Conservation (phyloP, 2,797 vertebrate species). For the Sebastes umbrosus region DNA sequence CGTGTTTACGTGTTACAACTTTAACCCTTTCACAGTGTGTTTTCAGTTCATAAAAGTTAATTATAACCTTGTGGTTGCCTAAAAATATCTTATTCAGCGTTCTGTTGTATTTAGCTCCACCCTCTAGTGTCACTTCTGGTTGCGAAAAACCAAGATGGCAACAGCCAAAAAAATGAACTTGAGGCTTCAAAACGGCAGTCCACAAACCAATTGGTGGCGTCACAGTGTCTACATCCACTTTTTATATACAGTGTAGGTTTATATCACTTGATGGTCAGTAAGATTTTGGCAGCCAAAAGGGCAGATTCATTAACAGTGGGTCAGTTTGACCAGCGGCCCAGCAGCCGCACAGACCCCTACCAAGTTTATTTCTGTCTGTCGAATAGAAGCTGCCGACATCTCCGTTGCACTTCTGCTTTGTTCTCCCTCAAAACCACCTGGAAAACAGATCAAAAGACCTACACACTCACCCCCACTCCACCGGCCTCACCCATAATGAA, state of each 20-base stretch:
- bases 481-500: constrained; percentile 72
- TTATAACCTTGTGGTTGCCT: too few relatives aligned
- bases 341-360: not conserved
- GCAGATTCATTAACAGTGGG: constrained; percentile 1
- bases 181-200: too few relatives aligned
- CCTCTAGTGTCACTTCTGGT: too few relatives aligned
- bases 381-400: constrained; percentile 17
- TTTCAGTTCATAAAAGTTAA: too few relatives aligned
- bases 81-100: too few relatives aligned
- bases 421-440: constrained; percentile 72
- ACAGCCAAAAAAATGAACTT: too few relatives aligned
- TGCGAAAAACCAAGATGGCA: too few relatives aligned
- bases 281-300: not conserved
- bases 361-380: constrained; percentile 15
- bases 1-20: too few relatives aligned
- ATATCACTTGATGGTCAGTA: not conserved
- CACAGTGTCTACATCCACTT: too few relatives aligned
- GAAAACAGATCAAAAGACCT: constrained; percentile 75
- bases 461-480: constrained; percentile 23
- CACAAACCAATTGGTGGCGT: too few relatives aligned
- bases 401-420: constrained; percentile 49
- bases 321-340: constrained; percentile 1
- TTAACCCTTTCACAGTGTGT: too few relatives aligned
- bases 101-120: too few relatives aligned
- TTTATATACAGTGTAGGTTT: not conserved